Evolutionary conservation across 2,113 vertebrate species (phyloP).

Genomic region (Fulmarus glacialis): DNA sequence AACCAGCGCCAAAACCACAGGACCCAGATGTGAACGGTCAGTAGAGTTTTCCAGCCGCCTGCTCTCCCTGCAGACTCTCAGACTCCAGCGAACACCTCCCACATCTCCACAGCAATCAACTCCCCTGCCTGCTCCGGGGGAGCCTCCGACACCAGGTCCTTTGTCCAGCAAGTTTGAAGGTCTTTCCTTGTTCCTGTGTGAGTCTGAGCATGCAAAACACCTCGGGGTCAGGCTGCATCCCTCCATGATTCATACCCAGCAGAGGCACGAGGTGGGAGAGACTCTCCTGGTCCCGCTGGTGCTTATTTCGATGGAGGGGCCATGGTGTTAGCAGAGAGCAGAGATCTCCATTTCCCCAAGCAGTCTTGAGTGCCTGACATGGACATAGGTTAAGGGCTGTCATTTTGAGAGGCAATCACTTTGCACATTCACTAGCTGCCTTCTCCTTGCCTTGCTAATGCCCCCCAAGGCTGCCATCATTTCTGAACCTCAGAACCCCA

Average conservation of each 20-base stretch:
- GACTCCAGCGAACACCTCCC: neutral
- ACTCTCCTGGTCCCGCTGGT: neutral
- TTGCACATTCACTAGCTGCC: neutral
- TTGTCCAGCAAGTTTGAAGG: neutral
- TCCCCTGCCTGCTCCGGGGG: accelerated
- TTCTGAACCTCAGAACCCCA: neutral
- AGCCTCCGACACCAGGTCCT: neutral
- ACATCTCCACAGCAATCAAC: neutral
- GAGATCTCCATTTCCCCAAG: neutral
- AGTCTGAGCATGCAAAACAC: neutral
- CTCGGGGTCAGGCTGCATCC: neutral
- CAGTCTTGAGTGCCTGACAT: neutral
- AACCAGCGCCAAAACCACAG: neutral
- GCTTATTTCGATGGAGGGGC: accelerated
- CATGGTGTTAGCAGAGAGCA: neutral
- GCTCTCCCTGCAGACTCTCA: neutral
- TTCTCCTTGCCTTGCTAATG: neutral
- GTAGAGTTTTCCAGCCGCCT: neutral
- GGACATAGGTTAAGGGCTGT: neutral
- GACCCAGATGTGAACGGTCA: neutral
- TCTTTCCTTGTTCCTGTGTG: neutral
- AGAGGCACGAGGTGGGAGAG: neutral
- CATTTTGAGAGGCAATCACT: neutral
- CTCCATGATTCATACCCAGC: neutral
- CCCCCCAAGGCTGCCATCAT: neutral